These are phyloP conservation scores for Seriola aureovittata DNA, from an alignment of 2,113 vertebrate genomes.

Conservation along the genomic window DNA sequence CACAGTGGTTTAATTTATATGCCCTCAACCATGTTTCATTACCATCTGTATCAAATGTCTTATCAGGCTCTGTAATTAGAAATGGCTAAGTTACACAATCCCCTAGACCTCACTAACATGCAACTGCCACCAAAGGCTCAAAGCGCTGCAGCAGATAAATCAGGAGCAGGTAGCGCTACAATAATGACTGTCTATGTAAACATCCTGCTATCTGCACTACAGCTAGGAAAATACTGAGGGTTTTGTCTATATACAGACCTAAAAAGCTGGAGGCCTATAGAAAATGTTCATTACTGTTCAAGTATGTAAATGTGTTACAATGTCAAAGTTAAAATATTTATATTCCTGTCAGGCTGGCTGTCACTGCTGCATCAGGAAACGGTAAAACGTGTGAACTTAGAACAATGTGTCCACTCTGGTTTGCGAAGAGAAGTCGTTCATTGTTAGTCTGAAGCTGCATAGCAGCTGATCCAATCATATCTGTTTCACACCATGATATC, in stretches of 20 bases:
- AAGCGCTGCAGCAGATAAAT: background rate
- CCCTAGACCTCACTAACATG: background rate
- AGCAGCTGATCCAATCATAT: slow-evolving; percentile 44
- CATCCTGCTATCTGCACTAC: background rate
- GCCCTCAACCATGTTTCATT: slow-evolving; percentile 8
- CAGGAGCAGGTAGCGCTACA: background rate
- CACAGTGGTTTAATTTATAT: background rate
- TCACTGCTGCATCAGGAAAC: background rate
- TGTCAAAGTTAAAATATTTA: background rate
- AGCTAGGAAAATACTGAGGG: background rate
- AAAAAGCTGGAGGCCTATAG: background rate
- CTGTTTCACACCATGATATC: slow-evolving; percentile 42
- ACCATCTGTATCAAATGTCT: slow-evolving; percentile 29
- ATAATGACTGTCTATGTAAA: background rate
- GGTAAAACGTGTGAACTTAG: slow-evolving; percentile 27
- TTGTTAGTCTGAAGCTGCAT: slow-evolving; percentile 36
- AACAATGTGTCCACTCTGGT: slow-evolving; percentile 39
- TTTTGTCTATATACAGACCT: background rate
- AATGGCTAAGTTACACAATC: background rate
- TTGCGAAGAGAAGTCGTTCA: slow-evolving; percentile 21
- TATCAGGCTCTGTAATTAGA: slow-evolving; percentile 33
- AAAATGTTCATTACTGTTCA: background rate
- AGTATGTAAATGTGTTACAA: slow-evolving; percentile 4
- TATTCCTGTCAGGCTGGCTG: background rate
- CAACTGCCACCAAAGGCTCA: slow-evolving; percentile 4